phyloP scores from a whole-genome alignment of 2,888 invertebrate species.

The Ennomos quercinarius region DNA sequence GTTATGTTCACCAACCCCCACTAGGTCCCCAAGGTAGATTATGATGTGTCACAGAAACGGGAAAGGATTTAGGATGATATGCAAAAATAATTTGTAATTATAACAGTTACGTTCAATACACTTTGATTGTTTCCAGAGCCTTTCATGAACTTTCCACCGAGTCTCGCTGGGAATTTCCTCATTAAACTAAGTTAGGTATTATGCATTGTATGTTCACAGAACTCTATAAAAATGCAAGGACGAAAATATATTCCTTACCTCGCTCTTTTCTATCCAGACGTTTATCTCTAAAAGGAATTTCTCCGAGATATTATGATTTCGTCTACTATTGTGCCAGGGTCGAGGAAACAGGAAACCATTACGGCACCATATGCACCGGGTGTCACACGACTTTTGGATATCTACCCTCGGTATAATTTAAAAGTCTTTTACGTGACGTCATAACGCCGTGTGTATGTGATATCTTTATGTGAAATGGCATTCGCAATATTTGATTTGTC shows the following conservation, averaged over 20 bases:
- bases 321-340: constrained; percentile 68
- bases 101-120: no score
- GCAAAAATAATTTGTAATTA: no score
- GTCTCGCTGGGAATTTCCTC: no score
- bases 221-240: not conserved
- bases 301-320: constrained; percentile 68
- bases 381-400: constrained; percentile 66
- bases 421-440: constrained; percentile 45
- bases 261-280: constrained; percentile 34
- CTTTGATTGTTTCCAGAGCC: no score
- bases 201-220: not conserved
- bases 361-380: constrained; percentile 69
- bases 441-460: constrained; percentile 5
- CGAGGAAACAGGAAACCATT: constrained; percentile 81
- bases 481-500: not conserved
- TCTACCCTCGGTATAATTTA: constrained; percentile 54
- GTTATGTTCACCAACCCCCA: no score
- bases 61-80: no score
- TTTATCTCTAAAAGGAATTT: constrained; percentile 57
- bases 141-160: no score
- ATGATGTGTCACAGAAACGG: no score
- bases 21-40: no score
- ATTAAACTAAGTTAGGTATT: no score
- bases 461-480: constrained; percentile 3
- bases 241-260: not conserved